phyloP scores from a whole-genome alignment of 2,888 invertebrate species.

The Temnothorax ravouxi region DNA sequence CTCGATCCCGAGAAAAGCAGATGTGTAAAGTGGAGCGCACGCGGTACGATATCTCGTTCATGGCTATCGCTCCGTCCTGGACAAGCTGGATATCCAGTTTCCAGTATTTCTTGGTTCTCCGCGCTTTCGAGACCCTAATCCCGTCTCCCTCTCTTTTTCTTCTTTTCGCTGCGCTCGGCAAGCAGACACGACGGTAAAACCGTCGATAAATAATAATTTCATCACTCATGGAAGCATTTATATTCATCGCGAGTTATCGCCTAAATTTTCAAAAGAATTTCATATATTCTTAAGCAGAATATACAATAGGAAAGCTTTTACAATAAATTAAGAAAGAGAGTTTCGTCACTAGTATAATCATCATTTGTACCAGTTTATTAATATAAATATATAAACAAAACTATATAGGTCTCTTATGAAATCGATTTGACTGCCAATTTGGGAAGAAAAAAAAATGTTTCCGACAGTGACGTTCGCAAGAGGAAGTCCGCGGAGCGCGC shows the following conservation, averaged over 20 bases:
- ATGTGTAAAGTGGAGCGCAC: slow-evolving; percentile 73
- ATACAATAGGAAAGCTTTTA: not conserved
- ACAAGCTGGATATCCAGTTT: slow-evolving; percentile 79
- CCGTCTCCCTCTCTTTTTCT: slow-evolving; percentile 27
- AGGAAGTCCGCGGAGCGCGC: slow-evolving; percentile 69
- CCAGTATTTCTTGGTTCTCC: slow-evolving; percentile 77
- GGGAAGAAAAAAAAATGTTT: not conserved
- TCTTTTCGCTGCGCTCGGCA: slow-evolving; percentile 40
- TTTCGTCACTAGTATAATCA: not conserved
- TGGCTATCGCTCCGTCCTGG: slow-evolving; percentile 74
- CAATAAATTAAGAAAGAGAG: not conserved
- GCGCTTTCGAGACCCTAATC: slow-evolving; percentile 76
- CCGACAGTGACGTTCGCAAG: not conserved
- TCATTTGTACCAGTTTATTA: not conserved
- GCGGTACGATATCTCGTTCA: slow-evolving; percentile 70
- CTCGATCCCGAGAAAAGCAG: slow-evolving; percentile 54
- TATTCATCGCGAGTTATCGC: not conserved
- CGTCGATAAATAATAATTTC: slow-evolving; percentile 70
- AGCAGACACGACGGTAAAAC: slow-evolving; percentile 65
- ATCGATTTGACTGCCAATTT: not conserved
- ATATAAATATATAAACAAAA: not conserved
- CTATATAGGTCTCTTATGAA: not conserved
- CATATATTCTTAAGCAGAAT: not conserved
- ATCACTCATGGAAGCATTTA: slow-evolving; percentile 38
- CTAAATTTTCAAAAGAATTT: not conserved